These are phyloP conservation scores for Acanthisitta chloris DNA, from an alignment of 2,113 vertebrate genomes.

Conservation along the genomic window DNA sequence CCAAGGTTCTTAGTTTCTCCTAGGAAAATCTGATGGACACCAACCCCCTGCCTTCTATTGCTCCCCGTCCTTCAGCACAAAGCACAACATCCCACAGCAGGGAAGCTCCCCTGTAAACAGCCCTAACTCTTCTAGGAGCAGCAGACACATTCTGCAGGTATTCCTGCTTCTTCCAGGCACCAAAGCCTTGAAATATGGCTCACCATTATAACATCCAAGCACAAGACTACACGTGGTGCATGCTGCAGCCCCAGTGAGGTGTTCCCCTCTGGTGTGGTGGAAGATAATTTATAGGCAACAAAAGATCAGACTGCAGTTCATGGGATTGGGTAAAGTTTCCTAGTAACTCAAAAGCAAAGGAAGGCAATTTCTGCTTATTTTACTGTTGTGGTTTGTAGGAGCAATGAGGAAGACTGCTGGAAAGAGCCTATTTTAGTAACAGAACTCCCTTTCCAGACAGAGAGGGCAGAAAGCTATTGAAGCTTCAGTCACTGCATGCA, in stretches of 20 bases:
- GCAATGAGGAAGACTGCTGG: background rate
- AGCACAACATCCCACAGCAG: background rate
- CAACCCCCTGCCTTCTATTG: rapidly evolving
- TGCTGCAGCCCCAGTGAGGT: rapidly evolving
- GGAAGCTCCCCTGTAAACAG: background rate
- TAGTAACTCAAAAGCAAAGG: background rate
- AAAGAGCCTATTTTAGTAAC: background rate
- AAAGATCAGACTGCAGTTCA: background rate
- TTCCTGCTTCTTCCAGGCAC: background rate
- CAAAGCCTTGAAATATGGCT: background rate
- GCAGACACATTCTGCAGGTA: background rate
- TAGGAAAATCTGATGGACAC: background rate
- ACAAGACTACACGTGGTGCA: rapidly evolving
- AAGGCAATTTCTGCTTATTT: background rate
- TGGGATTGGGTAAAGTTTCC: background rate
- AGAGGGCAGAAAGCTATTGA: background rate
- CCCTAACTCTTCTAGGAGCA: background rate
- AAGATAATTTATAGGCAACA: background rate
- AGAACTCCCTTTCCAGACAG: background rate
- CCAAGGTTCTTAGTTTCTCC: background rate
- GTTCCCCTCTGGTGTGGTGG: background rate
- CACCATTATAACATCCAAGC: background rate
- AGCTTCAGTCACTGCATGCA: rapidly evolving
- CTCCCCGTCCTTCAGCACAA: background rate
- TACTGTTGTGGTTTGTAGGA: background rate